Evolutionary conservation across 1,140 invertebrate genomes (phyloP).

Genomic region (Epicauta chinensis): DNA sequence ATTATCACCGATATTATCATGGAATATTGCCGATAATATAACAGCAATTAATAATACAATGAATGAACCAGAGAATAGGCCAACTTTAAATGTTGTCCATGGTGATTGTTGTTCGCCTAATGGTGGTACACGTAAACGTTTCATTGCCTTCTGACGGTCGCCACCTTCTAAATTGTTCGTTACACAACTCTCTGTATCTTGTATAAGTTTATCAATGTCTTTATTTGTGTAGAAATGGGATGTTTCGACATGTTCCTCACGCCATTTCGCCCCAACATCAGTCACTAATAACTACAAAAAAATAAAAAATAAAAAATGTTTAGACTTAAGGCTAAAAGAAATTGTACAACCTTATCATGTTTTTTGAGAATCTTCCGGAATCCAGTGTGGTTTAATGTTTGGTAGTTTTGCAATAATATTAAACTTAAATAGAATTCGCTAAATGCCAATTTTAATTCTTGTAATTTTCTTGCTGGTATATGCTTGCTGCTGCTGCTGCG

Average conservation of each 20-base stretch:
- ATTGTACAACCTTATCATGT: slow-evolving; percentile 72
- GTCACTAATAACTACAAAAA: slow-evolving; percentile 49
- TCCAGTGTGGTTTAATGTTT: slow-evolving; percentile 84
- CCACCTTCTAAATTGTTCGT: slow-evolving; percentile 79
- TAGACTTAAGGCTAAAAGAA: background rate
- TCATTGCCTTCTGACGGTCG: slow-evolving; percentile 81
- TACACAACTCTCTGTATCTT: slow-evolving; percentile 74
- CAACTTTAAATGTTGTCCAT: slow-evolving; percentile 81
- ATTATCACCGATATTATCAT: slow-evolving; percentile 42
- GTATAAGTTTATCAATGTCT: slow-evolving; percentile 80
- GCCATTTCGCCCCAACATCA: slow-evolving; percentile 62
- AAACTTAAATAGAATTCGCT: slow-evolving; percentile 88
- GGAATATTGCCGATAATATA: slow-evolving; percentile 52
- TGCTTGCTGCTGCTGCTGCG: slow-evolving; percentile 24
- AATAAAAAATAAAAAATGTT: background rate
- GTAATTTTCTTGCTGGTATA: slow-evolving; percentile 60
- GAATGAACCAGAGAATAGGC: slow-evolving; percentile 76
- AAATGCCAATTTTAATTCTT: slow-evolving; percentile 86
- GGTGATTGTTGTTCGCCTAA: slow-evolving; percentile 75
- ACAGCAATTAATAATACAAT: slow-evolving; percentile 69
- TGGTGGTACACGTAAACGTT: slow-evolving; percentile 77
- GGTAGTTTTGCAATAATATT: slow-evolving; percentile 68
- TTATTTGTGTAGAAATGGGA: slow-evolving; percentile 82
- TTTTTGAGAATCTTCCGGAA: slow-evolving; percentile 93
- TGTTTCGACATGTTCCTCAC: slow-evolving; percentile 70